Conservation (phyloP, 2,113 vertebrate species). For the Heloderma charlesbogerti region DNA sequence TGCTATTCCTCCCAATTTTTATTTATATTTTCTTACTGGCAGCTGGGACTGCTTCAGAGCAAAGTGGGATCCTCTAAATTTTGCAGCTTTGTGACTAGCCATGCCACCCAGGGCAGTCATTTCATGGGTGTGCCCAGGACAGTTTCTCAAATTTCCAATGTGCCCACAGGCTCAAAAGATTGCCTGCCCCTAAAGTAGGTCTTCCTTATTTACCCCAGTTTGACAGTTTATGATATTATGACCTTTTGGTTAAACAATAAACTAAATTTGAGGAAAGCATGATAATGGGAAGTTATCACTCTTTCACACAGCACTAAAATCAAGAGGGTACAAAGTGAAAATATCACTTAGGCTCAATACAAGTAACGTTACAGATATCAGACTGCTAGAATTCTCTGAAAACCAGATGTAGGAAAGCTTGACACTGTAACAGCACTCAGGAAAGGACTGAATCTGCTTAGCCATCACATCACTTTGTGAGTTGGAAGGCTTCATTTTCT, state of each 20-base stretch:
- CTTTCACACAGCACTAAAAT: neutral
- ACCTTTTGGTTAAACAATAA: neutral
- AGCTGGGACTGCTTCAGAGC: no score
- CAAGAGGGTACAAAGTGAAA: neutral
- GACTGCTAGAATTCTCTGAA: neutral
- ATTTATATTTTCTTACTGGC: no score
- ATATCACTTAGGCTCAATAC: neutral
- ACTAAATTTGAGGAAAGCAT: neutral
- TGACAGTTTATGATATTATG: neutral
- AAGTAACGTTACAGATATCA: neutral
- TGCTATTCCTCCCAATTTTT: no score
- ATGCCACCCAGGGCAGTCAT: no score
- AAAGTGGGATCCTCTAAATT: no score
- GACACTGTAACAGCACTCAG: neutral
- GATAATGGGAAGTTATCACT: neutral
- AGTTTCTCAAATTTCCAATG: no score
- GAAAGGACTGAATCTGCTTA: slow-evolving; percentile 40
- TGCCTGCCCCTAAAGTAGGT: no score
- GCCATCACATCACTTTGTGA: slow-evolving; percentile 44
- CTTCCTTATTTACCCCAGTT: no score
- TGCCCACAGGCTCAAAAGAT: no score
- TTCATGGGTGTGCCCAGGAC: no score
- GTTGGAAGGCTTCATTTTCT: slow-evolving; percentile 71
- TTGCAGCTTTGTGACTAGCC: no score
- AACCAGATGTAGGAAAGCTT: neutral